Evolutionary conservation across 2,797 vertebrate genomes (phyloP), one percentile per base, ranked within the genome.

Genomic region (Melanotaenia pygmaea): DNA sequence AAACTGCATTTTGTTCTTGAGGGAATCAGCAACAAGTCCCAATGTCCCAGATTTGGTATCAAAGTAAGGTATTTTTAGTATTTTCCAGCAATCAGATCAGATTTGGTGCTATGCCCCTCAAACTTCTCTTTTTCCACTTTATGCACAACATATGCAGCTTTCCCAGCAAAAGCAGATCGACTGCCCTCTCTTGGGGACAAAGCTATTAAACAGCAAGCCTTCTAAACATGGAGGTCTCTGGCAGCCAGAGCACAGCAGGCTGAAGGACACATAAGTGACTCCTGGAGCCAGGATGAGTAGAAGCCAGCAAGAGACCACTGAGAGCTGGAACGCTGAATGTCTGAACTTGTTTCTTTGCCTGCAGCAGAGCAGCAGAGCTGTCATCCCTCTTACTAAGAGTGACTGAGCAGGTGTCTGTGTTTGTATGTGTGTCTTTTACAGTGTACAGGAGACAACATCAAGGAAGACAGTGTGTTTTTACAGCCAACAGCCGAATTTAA

Each of bases 171-270:
- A 79, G 74, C 60, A 77, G 79, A 82, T 82, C 74, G 83, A 65
- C 65, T 70, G 70, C 71, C 74, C 67, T 84, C 90, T 34, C 82
- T 86, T 2, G 68, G 86, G 86, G 92, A 88, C 30, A 16, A 50
- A 63, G 63, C 79, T 82, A 74, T 88, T 92, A 84, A 91, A 85
- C 87, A 82, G 81, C 79, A 78, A 86, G 79, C 72, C 70, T 73
- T 66, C 77, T 70, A 70, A 89, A 87, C 86, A 91, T 90, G 91
- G 89, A 87, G 80, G 81, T 76, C 78, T 87, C 78, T 93, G 89
- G 91, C 86, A 91, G 84, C 57, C 30, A 3, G 40, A 74, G 77
- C 68, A 67, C 68, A 84, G 65, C 72, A 18, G 69, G 60, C 64
- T 34, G 70, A 72, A 81, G 81, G 68, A 75, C 69, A 62, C 67